Base-by-base conservation (phyloP, 2,113 vertebrate species). In the Ptychochromis oligacanthus region DNA sequence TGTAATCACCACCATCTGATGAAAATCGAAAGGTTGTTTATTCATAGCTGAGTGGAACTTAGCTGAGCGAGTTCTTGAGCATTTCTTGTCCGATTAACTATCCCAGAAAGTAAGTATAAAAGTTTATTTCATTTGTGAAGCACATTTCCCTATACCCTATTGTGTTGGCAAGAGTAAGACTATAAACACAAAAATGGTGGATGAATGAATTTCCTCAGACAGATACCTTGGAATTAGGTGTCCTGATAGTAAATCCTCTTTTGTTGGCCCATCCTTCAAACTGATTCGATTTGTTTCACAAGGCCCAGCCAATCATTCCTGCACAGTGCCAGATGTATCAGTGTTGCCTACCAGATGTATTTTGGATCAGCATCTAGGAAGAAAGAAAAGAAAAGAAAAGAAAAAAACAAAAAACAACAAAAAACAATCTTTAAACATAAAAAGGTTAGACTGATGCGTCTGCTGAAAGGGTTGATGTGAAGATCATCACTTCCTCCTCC, bases 241-340 rank as follows among this genome's bases (percentile, higher is more conserved):
- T 84, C 74, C 9, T 28, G 38, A 59, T 58, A 85, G 8, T 40
- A 61, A 62, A 40, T 79, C 75, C 28, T 64, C 49, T 75, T 85
- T 85, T 79, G 24, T 75, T 78, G 52, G 54, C 3, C 22, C 46
- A 61, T 85, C 65, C 75, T 80, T 87, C 81, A 84, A 64, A 77
- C 54, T 17, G 38, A 84, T 74, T 83, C 62, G 60, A 82, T 54
- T 56, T 59, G 36, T 83, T 79, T 75, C 31, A 75, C 52, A 72
- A 87, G 78, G 64, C 75, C 64, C 80, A 79, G 57, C 60, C 57
- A 31, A 76, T 91, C 24, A 77, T 88, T 81, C 49, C 64, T 74
- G 75, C n/a, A 59, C 46, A 31, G 17, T 76, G 40, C 36, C 55
- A 83, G 80, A 72, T 5, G 7, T 57, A 82, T 74, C 62, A 67